Evolutionary conservation across 2,113 vertebrate species (phyloP).

Genomic region (Ptychochromis oligacanthus): DNA sequence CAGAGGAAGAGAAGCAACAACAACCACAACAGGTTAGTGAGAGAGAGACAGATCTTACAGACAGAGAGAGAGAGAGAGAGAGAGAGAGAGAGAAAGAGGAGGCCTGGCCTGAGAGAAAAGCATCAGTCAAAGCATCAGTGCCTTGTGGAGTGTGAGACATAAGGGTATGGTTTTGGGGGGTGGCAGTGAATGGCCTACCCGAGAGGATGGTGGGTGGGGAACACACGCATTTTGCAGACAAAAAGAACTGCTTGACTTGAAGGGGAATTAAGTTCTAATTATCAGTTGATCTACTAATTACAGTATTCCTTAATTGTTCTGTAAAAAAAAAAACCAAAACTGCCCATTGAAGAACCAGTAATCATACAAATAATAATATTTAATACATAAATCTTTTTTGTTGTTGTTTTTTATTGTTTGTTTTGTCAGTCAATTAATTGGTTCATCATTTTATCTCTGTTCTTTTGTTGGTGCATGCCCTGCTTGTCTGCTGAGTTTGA

Average conservation of each 20-base stretch:
- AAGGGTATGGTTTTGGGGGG: constrained; percentile 12
- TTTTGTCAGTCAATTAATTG: background rate
- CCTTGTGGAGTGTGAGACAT: constrained; percentile 77
- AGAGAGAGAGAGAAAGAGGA: constrained; percentile 66
- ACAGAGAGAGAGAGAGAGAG: constrained; percentile 8
- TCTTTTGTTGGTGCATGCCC: background rate
- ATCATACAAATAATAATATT: background rate
- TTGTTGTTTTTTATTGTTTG: background rate
- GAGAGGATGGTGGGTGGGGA: background rate
- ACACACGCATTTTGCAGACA: background rate
- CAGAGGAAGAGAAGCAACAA: constrained; percentile 90
- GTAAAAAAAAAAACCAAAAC: background rate
- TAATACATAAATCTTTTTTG: rapidly evolving
- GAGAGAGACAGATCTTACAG: constrained; percentile 73
- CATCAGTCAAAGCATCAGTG: constrained; percentile 57
- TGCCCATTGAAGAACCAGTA: background rate
- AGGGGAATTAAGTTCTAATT: background rate
- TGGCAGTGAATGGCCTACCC: background rate
- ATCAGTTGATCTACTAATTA: background rate
- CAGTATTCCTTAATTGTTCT: background rate
- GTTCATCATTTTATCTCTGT: background rate
- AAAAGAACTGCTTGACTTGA: background rate
- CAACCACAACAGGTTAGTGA: constrained; percentile 83
- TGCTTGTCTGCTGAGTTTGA: constrained; percentile 5
- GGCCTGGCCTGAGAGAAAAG: constrained; percentile 46